phyloP scores from a whole-genome alignment of 2,888 invertebrate genomes.

The Cryptops parisi region DNA sequence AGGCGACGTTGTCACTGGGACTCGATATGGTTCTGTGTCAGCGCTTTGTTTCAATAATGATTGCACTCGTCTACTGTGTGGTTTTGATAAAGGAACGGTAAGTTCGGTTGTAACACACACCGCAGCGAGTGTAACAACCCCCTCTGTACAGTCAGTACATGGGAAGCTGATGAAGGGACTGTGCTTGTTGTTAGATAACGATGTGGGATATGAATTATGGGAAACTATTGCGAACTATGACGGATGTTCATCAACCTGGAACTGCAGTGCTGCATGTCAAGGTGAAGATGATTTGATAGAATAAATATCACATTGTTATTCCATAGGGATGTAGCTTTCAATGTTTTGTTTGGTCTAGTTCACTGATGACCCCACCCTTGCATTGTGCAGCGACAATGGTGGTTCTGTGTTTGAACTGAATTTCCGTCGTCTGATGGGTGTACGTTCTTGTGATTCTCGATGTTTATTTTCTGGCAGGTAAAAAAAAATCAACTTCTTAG shows the following conservation, averaged over 20 bases:
- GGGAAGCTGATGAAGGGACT: too few species aligned
- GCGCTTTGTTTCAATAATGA: conserved; percentile 70
- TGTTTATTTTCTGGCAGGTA: conserved; percentile 82
- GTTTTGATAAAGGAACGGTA: conserved; percentile 55
- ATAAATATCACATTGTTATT: not conserved
- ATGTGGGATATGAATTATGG: conserved; percentile 74
- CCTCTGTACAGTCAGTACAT: too few species aligned
- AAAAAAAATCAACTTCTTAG: not conserved
- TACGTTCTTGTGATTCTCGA: conserved; percentile 72
- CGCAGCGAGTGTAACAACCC: too few species aligned
- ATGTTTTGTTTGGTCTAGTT: conserved; percentile 36
- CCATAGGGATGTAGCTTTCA: not conserved
- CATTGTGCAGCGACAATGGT: conserved; percentile 75
- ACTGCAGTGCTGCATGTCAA: conserved; percentile 63
- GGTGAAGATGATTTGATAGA: conserved; percentile 27
- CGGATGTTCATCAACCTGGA: conserved; percentile 69
- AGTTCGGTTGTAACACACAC: too few species aligned
- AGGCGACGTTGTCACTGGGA: conserved; percentile 48
- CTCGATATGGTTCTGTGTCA: conserved; percentile 47
- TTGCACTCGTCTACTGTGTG: conserved; percentile 67
- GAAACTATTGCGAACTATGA: conserved; percentile 54
- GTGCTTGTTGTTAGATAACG: conserved; percentile 51
- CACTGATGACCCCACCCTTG: conserved; percentile 56
- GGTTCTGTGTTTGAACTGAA: conserved; percentile 91
- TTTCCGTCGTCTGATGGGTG: conserved; percentile 74